These are phyloP conservation scores for Formica exsecta DNA, from an alignment of 1,140 invertebrate species.

Conservation along the genomic window DNA sequence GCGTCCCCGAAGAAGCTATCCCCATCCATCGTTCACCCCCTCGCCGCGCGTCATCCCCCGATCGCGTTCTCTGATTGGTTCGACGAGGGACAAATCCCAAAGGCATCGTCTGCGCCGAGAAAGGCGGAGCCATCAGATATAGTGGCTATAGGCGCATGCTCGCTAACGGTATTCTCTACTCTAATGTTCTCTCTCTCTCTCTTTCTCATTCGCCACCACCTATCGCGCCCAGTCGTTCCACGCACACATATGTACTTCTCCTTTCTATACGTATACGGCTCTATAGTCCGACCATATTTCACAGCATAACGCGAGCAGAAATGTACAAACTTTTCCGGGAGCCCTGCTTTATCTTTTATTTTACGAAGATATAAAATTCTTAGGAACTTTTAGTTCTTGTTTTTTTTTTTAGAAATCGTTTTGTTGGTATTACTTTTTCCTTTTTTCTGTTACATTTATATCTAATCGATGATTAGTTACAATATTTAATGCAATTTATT, in stretches of 20 bases:
- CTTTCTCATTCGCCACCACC: background rate
- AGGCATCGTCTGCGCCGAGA: slow-evolving; percentile 78
- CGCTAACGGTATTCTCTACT: slow-evolving; percentile 79
- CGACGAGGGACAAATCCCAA: slow-evolving; percentile 83
- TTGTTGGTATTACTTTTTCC: background rate
- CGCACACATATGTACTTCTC: slow-evolving; percentile 8
- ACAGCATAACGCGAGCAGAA: slow-evolving; percentile 65
- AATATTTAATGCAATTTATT: background rate
- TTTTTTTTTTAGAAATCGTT: background rate
- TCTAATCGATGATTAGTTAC: background rate
- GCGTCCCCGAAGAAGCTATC: slow-evolving; percentile 14
- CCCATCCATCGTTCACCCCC: slow-evolving; percentile 40
- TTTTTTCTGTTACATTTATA: background rate
- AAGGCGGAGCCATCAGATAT: slow-evolving; percentile 78
- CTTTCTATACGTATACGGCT: slow-evolving; percentile 48
- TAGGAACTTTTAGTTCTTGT: background rate
- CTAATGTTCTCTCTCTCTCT: slow-evolving; percentile 43
- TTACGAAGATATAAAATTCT: background rate
- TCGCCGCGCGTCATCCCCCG: slow-evolving; percentile 49
- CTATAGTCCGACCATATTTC: slow-evolving; percentile 71
- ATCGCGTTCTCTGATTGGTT: slow-evolving; percentile 78
- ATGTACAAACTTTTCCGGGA: background rate
- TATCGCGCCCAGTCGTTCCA: background rate
- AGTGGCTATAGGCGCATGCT: slow-evolving; percentile 77
- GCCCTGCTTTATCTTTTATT: slow-evolving; percentile 19